phyloP scores from a whole-genome alignment of 2,797 vertebrate genomes.

The Macropodus opercularis region DNA sequence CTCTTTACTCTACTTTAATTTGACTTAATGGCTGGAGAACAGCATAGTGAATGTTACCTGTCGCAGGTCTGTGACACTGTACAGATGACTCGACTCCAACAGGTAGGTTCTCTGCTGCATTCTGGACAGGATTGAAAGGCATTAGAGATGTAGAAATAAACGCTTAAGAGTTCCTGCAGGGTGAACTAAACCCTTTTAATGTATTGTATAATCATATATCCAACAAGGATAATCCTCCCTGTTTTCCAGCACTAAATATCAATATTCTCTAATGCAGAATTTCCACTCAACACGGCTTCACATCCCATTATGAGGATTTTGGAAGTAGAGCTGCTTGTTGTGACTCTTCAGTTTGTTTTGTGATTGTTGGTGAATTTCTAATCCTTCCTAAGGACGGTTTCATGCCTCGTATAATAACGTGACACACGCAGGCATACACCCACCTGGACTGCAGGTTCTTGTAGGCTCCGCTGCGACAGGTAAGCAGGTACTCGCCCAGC shows the following conservation, averaged over 20 bases:
- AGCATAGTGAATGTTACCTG: slow-evolving; percentile 81
- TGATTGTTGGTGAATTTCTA: too few species aligned
- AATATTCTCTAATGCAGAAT: background rate
- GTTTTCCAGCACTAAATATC: background rate
- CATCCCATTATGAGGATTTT: too few species aligned
- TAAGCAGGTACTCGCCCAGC: slow-evolving; percentile 90
- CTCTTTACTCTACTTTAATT: background rate
- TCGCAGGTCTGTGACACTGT: slow-evolving; percentile 90
- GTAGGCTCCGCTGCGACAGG: slow-evolving; percentile 90
- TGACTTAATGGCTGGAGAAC: too few species aligned
- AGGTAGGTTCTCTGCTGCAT: slow-evolving; percentile 89
- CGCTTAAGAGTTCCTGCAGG: background rate
- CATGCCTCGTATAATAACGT: background rate
- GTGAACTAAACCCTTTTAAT: background rate
- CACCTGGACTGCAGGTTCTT: slow-evolving; percentile 82
- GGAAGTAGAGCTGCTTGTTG: too few species aligned
- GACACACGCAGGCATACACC: background rate
- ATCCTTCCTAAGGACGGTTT: too few species aligned
- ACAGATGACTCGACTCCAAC: slow-evolving; percentile 89
- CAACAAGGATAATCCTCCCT: too few species aligned
- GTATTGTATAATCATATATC: too few species aligned
- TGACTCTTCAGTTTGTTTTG: too few species aligned
- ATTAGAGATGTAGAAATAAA: background rate
- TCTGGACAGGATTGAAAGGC: slow-evolving; percentile 68
- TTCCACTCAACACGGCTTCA: too few species aligned